A percentile compares a stretch with the other conserved stretches of the same genome.
Conservation (phyloP, 2,888 invertebrate species). For the Byasa hedistus region DNA sequence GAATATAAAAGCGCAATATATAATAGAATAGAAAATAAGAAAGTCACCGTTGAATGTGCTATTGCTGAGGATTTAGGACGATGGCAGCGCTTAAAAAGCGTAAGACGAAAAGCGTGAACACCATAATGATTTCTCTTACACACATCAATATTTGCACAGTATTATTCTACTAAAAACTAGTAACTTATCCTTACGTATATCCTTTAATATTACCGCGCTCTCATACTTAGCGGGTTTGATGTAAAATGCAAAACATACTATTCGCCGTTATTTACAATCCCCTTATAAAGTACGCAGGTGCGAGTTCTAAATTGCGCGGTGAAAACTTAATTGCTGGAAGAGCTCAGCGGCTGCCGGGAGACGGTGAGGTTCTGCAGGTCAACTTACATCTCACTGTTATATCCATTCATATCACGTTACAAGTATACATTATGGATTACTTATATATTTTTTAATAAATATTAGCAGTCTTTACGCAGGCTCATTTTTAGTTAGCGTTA, state of each 20-base stretch:
- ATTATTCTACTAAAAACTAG: background rate
- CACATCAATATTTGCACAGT: too few species aligned
- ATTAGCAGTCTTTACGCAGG: too few species aligned
- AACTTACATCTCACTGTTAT: background rate
- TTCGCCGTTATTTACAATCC: constrained; percentile 33
- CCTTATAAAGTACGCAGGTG: constrained; percentile 60
- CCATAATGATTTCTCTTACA: too few species aligned
- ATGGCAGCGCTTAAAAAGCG: too few species aligned
- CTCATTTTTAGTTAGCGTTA: too few species aligned
- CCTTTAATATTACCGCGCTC: background rate
- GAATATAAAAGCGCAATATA: too few species aligned
- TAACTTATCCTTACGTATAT: background rate
- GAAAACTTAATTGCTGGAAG: constrained; percentile 50
- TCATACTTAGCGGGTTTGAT: constrained; percentile 1
- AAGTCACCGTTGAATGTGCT: too few species aligned
- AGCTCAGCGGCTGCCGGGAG: constrained; percentile 10
- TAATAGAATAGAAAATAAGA: too few species aligned
- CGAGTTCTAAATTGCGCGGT: constrained; percentile 56
- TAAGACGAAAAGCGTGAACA: too few species aligned
- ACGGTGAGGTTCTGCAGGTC: constrained; percentile 13
- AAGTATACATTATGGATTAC: too few species aligned
- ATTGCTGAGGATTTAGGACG: too few species aligned
- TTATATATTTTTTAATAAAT: too few species aligned
- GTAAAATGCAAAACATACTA: constrained; percentile 14
- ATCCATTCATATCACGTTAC: background rate